A percentile compares a stretch with the other conserved stretches of the same genome.
Conservation (phyloP, 2,113 vertebrate species). For the Thinocorus orbignyianus region DNA sequence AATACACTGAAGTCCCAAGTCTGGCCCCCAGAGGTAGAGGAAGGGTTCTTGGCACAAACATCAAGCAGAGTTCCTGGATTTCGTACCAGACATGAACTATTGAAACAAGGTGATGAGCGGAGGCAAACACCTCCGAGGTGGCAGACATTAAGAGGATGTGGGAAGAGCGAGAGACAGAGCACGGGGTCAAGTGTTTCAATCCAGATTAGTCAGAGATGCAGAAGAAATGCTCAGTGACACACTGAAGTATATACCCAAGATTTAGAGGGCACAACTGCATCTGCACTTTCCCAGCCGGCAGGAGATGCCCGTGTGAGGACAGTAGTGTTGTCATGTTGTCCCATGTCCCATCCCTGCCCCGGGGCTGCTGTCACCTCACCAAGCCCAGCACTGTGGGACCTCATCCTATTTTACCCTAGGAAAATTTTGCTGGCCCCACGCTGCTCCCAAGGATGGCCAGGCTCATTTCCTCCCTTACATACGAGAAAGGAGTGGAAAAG, state of each 20-base stretch:
- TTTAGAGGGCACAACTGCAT: fast-evolving
- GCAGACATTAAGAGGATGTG: fast-evolving
- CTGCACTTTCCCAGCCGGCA: not conserved
- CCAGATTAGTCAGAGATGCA: not conserved
- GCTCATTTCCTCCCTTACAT: not conserved
- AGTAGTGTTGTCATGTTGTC: not conserved
- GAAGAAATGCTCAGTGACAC: not conserved
- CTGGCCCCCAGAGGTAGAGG: not conserved
- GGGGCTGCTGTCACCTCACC: not conserved
- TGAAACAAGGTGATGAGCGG: not conserved
- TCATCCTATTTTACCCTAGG: not conserved
- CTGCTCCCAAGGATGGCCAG: not conserved
- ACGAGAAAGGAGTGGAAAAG: not conserved
- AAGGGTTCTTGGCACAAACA: not conserved
- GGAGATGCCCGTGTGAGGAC: not conserved
- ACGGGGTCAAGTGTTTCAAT: not conserved
- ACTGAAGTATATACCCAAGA: fast-evolving
- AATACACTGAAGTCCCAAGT: not conserved
- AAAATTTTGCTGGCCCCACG: not conserved
- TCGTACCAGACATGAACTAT: not conserved
- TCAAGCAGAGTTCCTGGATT: not conserved
- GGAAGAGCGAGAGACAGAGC: not conserved
- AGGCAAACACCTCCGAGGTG: not conserved
- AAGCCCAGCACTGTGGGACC: not conserved
- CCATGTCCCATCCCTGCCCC: too few relatives aligned